Evolutionary conservation across 2,888 invertebrate species (phyloP), one percentile per base, ranked within the genome.

Genomic region (Steinernema carpocapsae): DNA sequence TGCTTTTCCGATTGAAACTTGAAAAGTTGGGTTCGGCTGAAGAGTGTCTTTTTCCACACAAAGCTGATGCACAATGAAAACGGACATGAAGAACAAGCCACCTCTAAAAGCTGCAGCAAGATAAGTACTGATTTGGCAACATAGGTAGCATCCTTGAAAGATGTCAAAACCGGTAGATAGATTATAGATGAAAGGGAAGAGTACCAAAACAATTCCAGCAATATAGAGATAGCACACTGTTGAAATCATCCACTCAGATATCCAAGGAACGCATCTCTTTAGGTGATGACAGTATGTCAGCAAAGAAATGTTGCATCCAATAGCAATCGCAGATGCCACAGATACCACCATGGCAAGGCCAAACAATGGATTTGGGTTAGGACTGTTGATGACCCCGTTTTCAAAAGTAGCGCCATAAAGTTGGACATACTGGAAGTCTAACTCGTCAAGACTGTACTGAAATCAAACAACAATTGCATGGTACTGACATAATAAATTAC

Each of bases 401-500:
- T 32, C 17, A 32, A 64, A 32, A 17, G 19, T 14, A 1, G 64
- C 29, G 6, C 64, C 64, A 17, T 64, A 32, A 17, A 64, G 64
- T 37, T 64, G 64, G 12, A 64, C 64, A 17, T 32, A 64, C 17
- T 64, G 29, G 32, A 64, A 64, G 32, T 64, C 64, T 3, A 64
- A 3, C 32, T 64, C 64, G 4, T 64, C 64, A 17, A 64, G 64
- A 17, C 64, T 64, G 37, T 32, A 64, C 64, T 64, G 64, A 48
- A 48, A 48, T 43, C 43, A 43, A 56, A 56, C n/a, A n/a, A n/a
- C n/a, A n/a, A n/a, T n/a, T n/a, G n/a, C n/a, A 56, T 12, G 56
- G 26, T 56, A 6, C 19, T 19, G 51, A 19, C 12, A 51, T 56
- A 19, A 19, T n/a, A n/a, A 10, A 10, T 64, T 32, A 64, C 64